Evolutionary conservation across 2,888 invertebrate species (phyloP).

Genomic region (Parapristionchus giblindavisi): DNA sequence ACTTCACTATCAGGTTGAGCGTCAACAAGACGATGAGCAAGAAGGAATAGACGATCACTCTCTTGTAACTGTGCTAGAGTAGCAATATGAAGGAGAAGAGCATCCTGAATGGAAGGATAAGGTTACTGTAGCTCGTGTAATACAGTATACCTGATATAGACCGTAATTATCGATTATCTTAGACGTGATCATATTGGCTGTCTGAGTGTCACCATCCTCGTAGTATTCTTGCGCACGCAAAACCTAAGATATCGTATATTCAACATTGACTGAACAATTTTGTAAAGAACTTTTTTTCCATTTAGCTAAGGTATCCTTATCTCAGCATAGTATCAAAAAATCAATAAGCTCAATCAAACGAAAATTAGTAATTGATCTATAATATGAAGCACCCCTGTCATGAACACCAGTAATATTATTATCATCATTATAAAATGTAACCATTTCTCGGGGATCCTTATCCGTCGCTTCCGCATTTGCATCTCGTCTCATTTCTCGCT

Average conservation of each 20-base stretch:
- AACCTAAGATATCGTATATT: too few relatives aligned
- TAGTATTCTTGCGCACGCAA: conserved; percentile 50
- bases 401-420: neutral
- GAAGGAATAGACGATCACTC: conserved; percentile 50
- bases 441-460: conserved; percentile 29
- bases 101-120: conserved; percentile 24
- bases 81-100: conserved; percentile 37
- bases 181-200: conserved; percentile 55
- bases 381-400: neutral
- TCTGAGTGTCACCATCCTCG: conserved; percentile 49
- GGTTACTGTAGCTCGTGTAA: neutral
- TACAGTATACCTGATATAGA: conserved; percentile 44
- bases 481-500: conserved; percentile 7
- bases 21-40: conserved; percentile 61
- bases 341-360: too few relatives aligned
- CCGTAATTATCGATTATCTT: conserved; percentile 54
- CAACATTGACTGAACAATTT: too few relatives aligned
- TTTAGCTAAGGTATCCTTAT: too few relatives aligned
- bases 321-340: too few relatives aligned
- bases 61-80: conserved; percentile 47
- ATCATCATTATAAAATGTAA: too few relatives aligned
- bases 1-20: conserved; percentile 47
- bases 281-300: neutral
- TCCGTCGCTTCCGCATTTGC: conserved; percentile 15
- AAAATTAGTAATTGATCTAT: too few relatives aligned